Base-by-base conservation (phyloP, 2,888 invertebrate genomes). In the Tenthredo amoena region DNA sequence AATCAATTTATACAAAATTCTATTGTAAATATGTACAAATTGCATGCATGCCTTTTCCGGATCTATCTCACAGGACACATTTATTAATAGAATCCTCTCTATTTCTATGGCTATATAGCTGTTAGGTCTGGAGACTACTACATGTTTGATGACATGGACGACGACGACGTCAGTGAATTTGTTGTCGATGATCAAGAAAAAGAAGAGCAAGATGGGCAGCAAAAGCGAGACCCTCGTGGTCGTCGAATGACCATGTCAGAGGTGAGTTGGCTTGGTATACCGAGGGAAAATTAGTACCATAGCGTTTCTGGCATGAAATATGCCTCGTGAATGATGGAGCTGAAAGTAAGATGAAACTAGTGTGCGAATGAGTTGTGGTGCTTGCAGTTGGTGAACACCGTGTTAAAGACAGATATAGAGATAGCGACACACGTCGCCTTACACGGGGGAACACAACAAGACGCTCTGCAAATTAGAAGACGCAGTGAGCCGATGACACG, bases 61-160 rank as follows among this genome's bases (percentile, higher is more conserved):
- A 15, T 62, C n/a, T 37, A 21, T 74, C 55, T 55, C 55, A 77
- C 79, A 55, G 40, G n/a, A 84, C 47, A 43, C 58, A 12, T 43
- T 76, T 40, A 62, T 77, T 82, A 81, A 83, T 71, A 47, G 5
- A 34, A 84, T 76, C 84, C 74, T 74, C 47, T 68, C 58, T 55
- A 5, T 55, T 84, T 86, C 50, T 62, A 65, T 72, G 74, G 85
- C 82, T 31, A 58, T 86, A 72, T 94, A 99, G 99, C 99, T 83
- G 97, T 99, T 86, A 96, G 99, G 83, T 99, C 99, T 86, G 99
- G 99, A 26, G 99, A 99, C 94, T 99, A 99, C 94, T 99, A 99
- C 94, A 99, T 99, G 98, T 99, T 99, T 94, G 99, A 99, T 91
- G 99, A 99, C 89, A 96, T 97, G 91, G 97, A 97, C 90, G 97